These are phyloP conservation scores for Rhyzopertha dominica DNA, from an alignment of 1,140 invertebrate genomes.

Conservation along the genomic window DNA sequence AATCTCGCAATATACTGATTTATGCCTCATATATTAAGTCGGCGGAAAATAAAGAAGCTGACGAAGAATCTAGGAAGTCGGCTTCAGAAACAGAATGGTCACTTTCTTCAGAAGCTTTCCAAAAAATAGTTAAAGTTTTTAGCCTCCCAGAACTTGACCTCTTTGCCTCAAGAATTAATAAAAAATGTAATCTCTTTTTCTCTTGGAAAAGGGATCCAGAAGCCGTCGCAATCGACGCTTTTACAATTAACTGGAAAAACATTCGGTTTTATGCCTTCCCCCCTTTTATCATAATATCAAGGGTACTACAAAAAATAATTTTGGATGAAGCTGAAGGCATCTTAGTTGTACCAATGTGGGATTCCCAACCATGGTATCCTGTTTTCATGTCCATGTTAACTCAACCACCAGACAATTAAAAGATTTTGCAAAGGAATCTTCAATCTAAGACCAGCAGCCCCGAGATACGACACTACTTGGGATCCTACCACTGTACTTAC, in stretches of 20 bases:
- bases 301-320: not conserved
- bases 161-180: conserved; percentile 3
- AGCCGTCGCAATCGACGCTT: not conserved
- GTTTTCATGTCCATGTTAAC: too few species aligned
- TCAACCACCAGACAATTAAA: too few species aligned
- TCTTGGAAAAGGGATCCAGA: conserved; percentile 3
- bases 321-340: not conserved
- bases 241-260: conserved; percentile 3
- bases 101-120: conserved; percentile 1
- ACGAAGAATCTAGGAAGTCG: conserved; percentile 5
- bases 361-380: too few species aligned
- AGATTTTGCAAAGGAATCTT: too few species aligned
- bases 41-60: conserved; percentile 8
- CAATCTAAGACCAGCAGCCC: too few species aligned
- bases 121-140: conserved; percentile 10
- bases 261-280: not conserved
- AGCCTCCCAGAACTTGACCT: conserved; percentile 5
- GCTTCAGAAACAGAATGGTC: conserved; percentile 2
- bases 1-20: conserved; percentile 2
- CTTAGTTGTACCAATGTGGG: not conserved
- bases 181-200: not conserved
- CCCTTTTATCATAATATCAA: not conserved
- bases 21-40: conserved; percentile 11
- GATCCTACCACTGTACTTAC: conserved; percentile 6
- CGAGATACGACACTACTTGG: conserved; percentile 14